Base-by-base conservation (phyloP, 2,888 invertebrate genomes). In the Tachystola acroxantha region DNA sequence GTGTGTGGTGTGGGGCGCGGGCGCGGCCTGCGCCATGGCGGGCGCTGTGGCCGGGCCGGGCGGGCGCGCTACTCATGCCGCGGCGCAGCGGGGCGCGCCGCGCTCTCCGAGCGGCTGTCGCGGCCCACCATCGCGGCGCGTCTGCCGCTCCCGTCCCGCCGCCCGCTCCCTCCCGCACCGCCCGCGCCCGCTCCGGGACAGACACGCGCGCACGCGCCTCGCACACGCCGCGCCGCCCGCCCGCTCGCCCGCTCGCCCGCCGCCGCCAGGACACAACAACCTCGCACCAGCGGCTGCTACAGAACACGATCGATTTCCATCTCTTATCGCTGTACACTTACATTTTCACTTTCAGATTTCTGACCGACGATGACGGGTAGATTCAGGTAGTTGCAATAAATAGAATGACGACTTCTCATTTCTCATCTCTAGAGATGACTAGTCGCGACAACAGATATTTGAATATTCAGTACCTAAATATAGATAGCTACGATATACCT, bases 1-100 rank as follows among this genome's bases (percentile, higher is more conserved):
- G 92, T 99, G 99, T 81, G 89, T 88, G 87, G 87, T 86, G 84
- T 89, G 89, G 77, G 88, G 89, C 89, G 88, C 89, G 86, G 86
- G 88, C 85, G 82, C 84, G 85, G 85, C 85, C 85, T 84, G 86
- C 85, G 85, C 85, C 85, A 82, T 84, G 81, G 82, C 82, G 78
- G 82, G 80, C 80, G 84, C 84, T 70, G 77, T 77, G 80, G 84
- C 81, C 85, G 82, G 78, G 82, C 82, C 80, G 78, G 69, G 78
- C 78, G 62, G 69, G 75, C 82, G 82, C 81, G 80, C 84, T 79
- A 80, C 82, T 81, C 85, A 85, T 84, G 79, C 79, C 81, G 85
- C 82, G 84, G 82, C 87, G 87, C 88, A 85, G 77, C 72, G 70
- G 77, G 85, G 88, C 88, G 87, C 88, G 87, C 88, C 85, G 85